These are phyloP conservation scores for Anagrus nilaparvatae DNA, from an alignment of 1,140 invertebrate genomes.

Conservation along the genomic window DNA sequence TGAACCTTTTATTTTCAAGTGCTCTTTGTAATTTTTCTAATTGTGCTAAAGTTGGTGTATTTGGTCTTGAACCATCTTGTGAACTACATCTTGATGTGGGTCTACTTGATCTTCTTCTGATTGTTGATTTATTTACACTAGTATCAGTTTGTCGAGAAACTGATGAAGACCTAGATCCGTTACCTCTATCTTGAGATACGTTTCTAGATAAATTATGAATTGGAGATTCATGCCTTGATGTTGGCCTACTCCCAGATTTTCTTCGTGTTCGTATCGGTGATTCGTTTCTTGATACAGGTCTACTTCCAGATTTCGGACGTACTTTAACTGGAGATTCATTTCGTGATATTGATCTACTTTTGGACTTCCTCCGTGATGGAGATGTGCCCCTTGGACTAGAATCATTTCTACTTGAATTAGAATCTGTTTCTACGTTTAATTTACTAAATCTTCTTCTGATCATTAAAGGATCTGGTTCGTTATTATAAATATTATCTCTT, in stretches of 20 bases:
- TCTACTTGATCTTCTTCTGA: constrained; percentile 15
- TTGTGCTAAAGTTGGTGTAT: constrained; percentile 19
- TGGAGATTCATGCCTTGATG: too few relatives aligned
- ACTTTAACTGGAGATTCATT: background rate
- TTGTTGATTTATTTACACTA: constrained; percentile 6
- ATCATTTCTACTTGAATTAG: too few relatives aligned
- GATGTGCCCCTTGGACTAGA: constrained; percentile 4
- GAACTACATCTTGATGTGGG: constrained; percentile 27
- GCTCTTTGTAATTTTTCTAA: constrained; percentile 26
- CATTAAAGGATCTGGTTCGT: too few relatives aligned
- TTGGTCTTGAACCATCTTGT: constrained; percentile 22
- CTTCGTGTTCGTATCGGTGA: constrained; percentile 23
- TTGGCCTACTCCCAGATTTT: too few relatives aligned
- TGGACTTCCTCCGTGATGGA: background rate
- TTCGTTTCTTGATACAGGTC: constrained; percentile 21
- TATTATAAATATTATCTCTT: too few relatives aligned
- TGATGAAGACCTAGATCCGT: constrained; percentile 23
- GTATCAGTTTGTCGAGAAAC: constrained; percentile 16
- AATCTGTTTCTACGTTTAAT: too few relatives aligned
- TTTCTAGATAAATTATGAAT: too few relatives aligned
- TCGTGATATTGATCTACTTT: constrained; percentile 5
- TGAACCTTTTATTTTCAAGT: constrained; percentile 21
- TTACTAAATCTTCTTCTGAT: too few relatives aligned
- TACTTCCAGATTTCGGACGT: constrained; percentile 7
- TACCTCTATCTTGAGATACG: constrained; percentile 20